Conservation (phyloP, 2,113 vertebrate genomes). For the Bettongia penicillata region DNA sequence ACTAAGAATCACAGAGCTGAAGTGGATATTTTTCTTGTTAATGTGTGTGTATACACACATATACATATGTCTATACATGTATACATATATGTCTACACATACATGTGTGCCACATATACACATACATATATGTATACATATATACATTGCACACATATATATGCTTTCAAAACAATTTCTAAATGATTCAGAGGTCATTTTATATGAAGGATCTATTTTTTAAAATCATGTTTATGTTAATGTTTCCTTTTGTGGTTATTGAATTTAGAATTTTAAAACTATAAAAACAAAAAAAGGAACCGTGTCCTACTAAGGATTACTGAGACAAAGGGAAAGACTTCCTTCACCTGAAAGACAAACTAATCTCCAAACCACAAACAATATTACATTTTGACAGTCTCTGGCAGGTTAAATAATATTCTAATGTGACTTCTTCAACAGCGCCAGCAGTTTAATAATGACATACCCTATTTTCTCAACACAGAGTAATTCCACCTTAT, state of each 20-base stretch:
- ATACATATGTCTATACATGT: too few relatives aligned
- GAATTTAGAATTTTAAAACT: neutral
- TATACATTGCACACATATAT: too few relatives aligned
- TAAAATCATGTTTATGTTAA: neutral
- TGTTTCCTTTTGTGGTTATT: neutral
- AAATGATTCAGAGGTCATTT: neutral
- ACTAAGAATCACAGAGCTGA: neutral
- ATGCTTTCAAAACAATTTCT: neutral
- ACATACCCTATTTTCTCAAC: slow-evolving; percentile 73
- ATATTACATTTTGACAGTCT: slow-evolving; percentile 21
- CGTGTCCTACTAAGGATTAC: neutral
- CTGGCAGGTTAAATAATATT: slow-evolving; percentile 57
- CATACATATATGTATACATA: too few relatives aligned
- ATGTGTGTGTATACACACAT: neutral
- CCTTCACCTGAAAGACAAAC: neutral
- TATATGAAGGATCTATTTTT: neutral
- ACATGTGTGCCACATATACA: too few relatives aligned
- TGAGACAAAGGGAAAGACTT: neutral
- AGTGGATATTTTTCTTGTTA: neutral
- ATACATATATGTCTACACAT: too few relatives aligned
- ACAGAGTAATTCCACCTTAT: slow-evolving; percentile 55
- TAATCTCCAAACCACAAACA: slow-evolving; percentile 49
- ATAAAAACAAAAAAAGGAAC: neutral
- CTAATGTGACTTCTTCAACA: slow-evolving; percentile 70
- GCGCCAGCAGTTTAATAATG: slow-evolving; percentile 80